phyloP scores from a whole-genome alignment of 2,888 invertebrate genomes.

The Gortyna flavago region DNA sequence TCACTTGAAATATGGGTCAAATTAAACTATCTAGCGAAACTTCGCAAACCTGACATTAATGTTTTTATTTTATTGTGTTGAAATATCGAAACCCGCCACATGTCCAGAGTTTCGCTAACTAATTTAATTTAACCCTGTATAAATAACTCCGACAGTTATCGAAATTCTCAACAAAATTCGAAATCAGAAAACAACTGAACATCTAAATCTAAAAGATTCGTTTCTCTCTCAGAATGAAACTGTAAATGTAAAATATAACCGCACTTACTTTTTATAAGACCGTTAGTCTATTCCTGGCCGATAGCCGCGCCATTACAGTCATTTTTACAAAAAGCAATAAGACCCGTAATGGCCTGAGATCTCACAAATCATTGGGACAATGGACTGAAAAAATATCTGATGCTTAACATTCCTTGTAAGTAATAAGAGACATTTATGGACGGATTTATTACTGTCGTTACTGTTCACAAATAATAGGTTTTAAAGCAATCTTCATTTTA shows the following conservation, averaged over 20 bases:
- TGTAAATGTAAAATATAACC: constrained; percentile 42
- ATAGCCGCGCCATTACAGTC: constrained; percentile 37
- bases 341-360: constrained; percentile 40
- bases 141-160: constrained; percentile 22
- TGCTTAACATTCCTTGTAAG: constrained; percentile 48
- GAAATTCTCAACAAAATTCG: constrained; percentile 18
- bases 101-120: no score
- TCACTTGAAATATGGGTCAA: no score
- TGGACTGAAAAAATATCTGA: constrained; percentile 41
- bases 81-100: background rate
- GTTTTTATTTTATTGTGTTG: background rate
- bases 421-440: constrained; percentile 34
- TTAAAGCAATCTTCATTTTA: constrained; percentile 3
- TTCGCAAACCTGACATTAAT: no score
- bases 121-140: background rate
- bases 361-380: constrained; percentile 54
- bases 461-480: constrained; percentile 26
- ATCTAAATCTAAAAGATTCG: constrained; percentile 30
- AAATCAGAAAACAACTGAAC: constrained; percentile 22
- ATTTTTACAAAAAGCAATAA: constrained; percentile 57
- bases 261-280: constrained; percentile 40
- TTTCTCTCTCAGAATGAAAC: constrained; percentile 15
- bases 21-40: no score
- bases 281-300: constrained; percentile 21
- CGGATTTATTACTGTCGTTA: constrained; percentile 36